Conservation (phyloP, 2,888 invertebrate species). For the Lepidocyrtinus sp. region DNA sequence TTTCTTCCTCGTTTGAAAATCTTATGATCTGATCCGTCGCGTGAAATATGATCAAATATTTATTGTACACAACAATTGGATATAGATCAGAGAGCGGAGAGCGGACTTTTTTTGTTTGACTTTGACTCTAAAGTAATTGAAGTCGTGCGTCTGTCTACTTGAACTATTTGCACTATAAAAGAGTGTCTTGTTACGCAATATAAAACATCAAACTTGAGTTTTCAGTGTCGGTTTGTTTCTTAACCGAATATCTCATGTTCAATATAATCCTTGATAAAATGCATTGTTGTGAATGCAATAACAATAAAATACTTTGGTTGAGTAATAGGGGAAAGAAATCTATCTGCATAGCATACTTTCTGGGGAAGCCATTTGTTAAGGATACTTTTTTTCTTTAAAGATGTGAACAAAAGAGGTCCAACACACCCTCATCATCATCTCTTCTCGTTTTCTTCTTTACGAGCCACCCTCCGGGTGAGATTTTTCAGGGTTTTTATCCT, state of each 20-base stretch:
- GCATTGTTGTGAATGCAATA: neutral
- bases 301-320: neutral
- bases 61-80: slow-evolving; percentile 9
- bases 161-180: neutral
- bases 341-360: neutral
- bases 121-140: neutral
- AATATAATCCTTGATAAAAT: neutral
- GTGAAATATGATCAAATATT: slow-evolving; percentile 31
- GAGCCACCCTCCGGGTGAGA: slow-evolving; percentile 67
- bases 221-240: neutral
- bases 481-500: slow-evolving; percentile 53
- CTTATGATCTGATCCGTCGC: neutral
- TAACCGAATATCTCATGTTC: neutral
- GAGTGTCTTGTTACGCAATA: neutral
- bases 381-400: slow-evolving; percentile 11
- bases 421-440: slow-evolving; percentile 63
- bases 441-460: slow-evolving; percentile 65
- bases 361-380: neutral
- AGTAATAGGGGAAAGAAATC: neutral
- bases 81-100: neutral
- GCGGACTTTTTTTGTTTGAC: neutral
- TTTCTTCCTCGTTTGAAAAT: no score
- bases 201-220: neutral
- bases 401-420: slow-evolving; percentile 61
- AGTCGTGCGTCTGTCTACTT: neutral